Percentiles rank a stretch among this genome's conserved stretches.
phyloP scores from a whole-genome alignment of 2,797 vertebrate species.

The Erethizon dorsatum region DNA sequence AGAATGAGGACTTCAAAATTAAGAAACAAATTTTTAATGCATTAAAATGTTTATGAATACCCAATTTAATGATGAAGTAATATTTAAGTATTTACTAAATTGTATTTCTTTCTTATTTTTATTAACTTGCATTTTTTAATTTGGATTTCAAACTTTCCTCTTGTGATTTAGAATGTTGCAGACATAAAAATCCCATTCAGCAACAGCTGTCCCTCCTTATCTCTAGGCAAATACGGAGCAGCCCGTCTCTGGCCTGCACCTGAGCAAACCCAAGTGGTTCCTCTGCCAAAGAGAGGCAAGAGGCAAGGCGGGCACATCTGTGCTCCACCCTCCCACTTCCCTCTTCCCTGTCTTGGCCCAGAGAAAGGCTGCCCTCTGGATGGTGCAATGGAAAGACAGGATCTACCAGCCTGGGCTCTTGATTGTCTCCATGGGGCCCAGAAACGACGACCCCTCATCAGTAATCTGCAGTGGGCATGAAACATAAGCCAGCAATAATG shows the following conservation, averaged over 20 bases:
- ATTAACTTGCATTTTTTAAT: constrained; percentile 44
- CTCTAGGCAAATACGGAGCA: not conserved
- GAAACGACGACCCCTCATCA: not conserved
- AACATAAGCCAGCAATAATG: not conserved
- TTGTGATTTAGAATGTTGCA: not conserved
- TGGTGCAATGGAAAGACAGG: not conserved
- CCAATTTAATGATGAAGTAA: constrained; percentile 26
- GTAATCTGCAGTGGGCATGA: not conserved
- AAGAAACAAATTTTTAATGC: not conserved
- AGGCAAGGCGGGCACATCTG: not conserved
- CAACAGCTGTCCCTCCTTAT: not conserved
- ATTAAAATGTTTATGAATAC: constrained; percentile 40
- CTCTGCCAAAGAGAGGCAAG: not conserved
- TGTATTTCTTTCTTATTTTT: constrained; percentile 41
- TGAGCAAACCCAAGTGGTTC: not conserved
- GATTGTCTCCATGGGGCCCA: not conserved
- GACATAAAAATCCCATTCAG: not conserved
- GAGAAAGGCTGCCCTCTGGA: not conserved
- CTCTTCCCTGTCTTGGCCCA: not conserved
- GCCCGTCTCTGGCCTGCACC: not conserved
- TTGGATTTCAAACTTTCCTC: constrained; percentile 40
- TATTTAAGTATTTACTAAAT: not conserved
- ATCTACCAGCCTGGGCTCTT: not conserved
- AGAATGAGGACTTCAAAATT: constrained; percentile 14
- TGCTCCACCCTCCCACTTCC: not conserved